Evolutionary conservation across 2,888 invertebrate species (phyloP).

Genomic region (Temnothorax rugatulus): DNA sequence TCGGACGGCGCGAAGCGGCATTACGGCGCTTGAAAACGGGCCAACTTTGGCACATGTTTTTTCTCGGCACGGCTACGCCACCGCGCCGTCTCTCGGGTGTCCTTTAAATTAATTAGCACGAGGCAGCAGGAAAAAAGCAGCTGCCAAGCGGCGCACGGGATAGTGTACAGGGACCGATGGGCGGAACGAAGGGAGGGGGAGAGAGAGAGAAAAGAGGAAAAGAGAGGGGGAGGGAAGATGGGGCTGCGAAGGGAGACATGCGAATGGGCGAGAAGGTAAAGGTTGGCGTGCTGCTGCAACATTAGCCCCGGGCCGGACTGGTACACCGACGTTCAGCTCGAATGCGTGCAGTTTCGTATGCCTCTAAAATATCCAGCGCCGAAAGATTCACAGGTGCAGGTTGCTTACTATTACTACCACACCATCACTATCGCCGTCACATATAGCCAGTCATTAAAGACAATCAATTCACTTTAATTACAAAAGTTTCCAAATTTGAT

Average conservation of each 20-base stretch:
- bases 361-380: conserved; percentile 21
- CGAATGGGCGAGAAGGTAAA: conserved; percentile 56
- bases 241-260: conserved; percentile 39
- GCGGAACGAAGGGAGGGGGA: background rate
- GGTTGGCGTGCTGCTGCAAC: conserved; percentile 57
- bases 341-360: conserved; percentile 51
- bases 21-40: conserved; percentile 60
- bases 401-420: conserved; percentile 33
- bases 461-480: too few relatives aligned
- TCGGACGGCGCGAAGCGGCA: conserved; percentile 4
- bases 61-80: conserved; percentile 55
- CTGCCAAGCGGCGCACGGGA: conserved; percentile 20
- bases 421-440: background rate
- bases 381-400: conserved; percentile 59
- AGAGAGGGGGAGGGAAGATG: conserved; percentile 37
- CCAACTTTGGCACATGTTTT: conserved; percentile 75
- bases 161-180: conserved; percentile 21
- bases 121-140: conserved; percentile 65
- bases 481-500: too few relatives aligned
- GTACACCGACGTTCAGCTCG: conserved; percentile 60
- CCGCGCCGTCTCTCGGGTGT: conserved; percentile 64
- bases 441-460: too few relatives aligned
- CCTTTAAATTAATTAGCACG: conserved; percentile 80
- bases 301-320: conserved; percentile 68
- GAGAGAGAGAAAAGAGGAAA: conserved; percentile 35